Base-by-base conservation (phyloP, 2,113 vertebrate genomes). In the Cebidichthys violaceus region DNA sequence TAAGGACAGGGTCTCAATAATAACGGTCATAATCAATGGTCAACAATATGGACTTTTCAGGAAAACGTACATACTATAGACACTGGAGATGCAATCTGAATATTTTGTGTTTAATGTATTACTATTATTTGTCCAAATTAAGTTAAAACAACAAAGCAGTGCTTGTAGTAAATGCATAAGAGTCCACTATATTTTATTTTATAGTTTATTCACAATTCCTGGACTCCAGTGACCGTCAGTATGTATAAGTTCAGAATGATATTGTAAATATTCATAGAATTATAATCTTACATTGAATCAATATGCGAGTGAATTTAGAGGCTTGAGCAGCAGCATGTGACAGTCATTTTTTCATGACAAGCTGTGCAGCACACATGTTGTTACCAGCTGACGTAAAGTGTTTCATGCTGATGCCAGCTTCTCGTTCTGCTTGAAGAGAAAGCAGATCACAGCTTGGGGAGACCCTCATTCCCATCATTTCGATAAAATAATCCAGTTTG, bases 311-410 rank as follows among this genome's bases (percentile, higher is more conserved):
- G 18, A 3, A 74, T 73, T 29, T 66, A 37, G 45, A 59, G 18
- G 9, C 47, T 59, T 66, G 20, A 45, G 52, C 54, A 64, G 52
- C 43, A 78, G 47, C 69, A 22, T 71, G 43, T 39, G 29, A 50
- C 17, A 69, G 59, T 41, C 9, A 55, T 60, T 85, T 75, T 85
- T 82, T 61, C 29, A 66, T 73, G 43, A 60, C 74, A 76, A 50
- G 60, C 74, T 76, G 67, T 78, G 73, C 66, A 65, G 74, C 61
- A 75, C 54, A 72, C 47, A 73, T 76, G 43, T 66, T 70, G 24
- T 24, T 60, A 57, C 31, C 35, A 73, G 45, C 79, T 65, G 20
- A 77, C 35, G 20, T 35, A 0, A 50, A 57, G 54, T 33, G 29
- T 61, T 33, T 79, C 54, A 31, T 66, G 35, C 41, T 70, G 71